These are phyloP conservation scores for Ammodramus savannarum DNA, from an alignment of 2,113 vertebrate species.

Conservation along the genomic window DNA sequence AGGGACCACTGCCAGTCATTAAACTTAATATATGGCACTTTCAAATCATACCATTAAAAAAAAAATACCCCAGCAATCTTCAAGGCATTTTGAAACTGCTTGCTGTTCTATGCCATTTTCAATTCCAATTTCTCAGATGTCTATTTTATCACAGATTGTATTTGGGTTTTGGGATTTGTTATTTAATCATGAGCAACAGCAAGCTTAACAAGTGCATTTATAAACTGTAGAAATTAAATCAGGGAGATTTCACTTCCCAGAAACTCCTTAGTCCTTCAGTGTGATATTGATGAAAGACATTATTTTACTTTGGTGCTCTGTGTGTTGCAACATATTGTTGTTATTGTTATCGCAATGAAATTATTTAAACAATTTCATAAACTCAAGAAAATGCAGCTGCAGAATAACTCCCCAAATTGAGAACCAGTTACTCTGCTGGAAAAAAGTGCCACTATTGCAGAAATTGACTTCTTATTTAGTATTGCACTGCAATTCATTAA, in stretches of 20 bases:
- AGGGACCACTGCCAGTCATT: not conserved
- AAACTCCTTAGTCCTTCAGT: not conserved
- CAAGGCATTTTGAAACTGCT: not conserved
- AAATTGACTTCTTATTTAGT: not conserved
- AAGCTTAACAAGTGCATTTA: not conserved
- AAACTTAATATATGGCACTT: not conserved
- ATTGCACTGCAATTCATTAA: not conserved
- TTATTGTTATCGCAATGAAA: not conserved
- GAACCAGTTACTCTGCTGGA: not conserved
- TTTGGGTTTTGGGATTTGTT: conserved; percentile 14
- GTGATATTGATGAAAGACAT: not conserved
- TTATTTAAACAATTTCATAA: not conserved
- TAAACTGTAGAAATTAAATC: not conserved
- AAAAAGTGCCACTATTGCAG: not conserved
- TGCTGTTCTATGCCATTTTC: not conserved
- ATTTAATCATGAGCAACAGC: not conserved
- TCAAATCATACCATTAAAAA: not conserved
- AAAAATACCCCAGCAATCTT: not conserved
- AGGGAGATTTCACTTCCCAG: not conserved
- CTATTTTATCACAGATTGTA: not conserved
- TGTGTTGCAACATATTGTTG: not conserved
- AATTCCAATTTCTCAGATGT: not conserved
- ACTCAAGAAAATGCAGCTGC: not conserved
- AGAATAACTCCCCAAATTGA: not conserved
- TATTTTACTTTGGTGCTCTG: not conserved